Conservation (phyloP, 2,797 vertebrate genomes). For the Thaleichthys pacificus region DNA sequence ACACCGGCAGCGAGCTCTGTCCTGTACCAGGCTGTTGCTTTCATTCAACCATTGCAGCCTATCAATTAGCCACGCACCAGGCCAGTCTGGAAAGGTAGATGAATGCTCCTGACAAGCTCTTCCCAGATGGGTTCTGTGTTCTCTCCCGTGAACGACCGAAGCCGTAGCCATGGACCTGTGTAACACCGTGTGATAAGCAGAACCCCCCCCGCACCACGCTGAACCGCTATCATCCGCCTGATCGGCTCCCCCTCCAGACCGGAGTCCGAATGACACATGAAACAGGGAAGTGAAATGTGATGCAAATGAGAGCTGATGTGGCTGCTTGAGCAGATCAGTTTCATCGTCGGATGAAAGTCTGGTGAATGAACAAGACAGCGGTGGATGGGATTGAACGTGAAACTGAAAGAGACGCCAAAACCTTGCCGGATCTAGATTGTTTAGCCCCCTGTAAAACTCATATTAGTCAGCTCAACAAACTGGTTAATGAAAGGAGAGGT, state of each 20-base stretch:
- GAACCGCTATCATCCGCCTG: slow-evolving; percentile 21
- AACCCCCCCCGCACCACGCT: neutral
- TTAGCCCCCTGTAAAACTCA: slow-evolving; percentile 61
- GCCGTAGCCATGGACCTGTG: neutral
- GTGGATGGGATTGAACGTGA: slow-evolving; percentile 31
- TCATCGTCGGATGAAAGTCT: neutral
- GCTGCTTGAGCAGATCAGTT: slow-evolving; percentile 27
- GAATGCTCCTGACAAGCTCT: neutral
- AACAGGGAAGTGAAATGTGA: slow-evolving; percentile 37
- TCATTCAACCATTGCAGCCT: too few relatives aligned
- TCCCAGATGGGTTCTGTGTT: neutral
- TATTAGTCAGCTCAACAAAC: slow-evolving; percentile 74
- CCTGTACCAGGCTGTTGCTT: too few relatives aligned
- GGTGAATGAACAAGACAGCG: slow-evolving; percentile 22
- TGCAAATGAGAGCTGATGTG: slow-evolving; percentile 33
- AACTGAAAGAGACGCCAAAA: slow-evolving; percentile 47
- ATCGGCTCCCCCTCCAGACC: slow-evolving; percentile 33
- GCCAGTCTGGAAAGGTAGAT: neutral
- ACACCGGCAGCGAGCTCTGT: too few relatives aligned
- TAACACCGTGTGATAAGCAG: neutral
- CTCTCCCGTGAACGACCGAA: slow-evolving; percentile 14
- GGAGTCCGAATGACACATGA: slow-evolving; percentile 35
- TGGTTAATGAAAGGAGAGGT: slow-evolving; percentile 71
- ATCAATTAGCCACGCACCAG: slow-evolving; percentile 6
- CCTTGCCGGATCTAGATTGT: slow-evolving; percentile 27